phyloP scores from a whole-genome alignment of 2,888 invertebrate species.

The Metopia argyrocephala region DNA sequence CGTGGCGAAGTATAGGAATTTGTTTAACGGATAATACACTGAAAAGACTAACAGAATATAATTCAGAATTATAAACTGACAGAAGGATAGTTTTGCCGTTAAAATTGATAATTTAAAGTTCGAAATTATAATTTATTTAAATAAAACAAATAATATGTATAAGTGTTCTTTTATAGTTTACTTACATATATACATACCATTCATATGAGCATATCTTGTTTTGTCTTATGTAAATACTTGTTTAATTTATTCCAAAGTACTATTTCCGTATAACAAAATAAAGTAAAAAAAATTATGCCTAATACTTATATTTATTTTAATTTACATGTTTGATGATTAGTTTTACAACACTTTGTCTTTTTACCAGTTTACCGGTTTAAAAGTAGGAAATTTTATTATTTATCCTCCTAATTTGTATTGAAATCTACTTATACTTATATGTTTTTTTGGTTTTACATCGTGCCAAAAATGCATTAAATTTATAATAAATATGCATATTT shows the following conservation, averaged over 20 bases:
- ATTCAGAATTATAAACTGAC: too few species aligned
- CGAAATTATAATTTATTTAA: too few species aligned
- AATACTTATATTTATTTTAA: not conserved
- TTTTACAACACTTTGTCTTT: not conserved
- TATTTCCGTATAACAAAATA: not conserved
- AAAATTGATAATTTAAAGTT: too few species aligned
- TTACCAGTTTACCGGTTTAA: slow-evolving; percentile 17
- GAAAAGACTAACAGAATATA: too few species aligned
- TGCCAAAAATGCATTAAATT: slow-evolving; percentile 46
- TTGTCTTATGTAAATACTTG: too few species aligned
- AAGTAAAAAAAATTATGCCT: not conserved
- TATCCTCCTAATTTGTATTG: slow-evolving; percentile 29
- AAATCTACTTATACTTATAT: slow-evolving; percentile 15
- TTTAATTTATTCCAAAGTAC: not conserved
- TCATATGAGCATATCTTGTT: too few species aligned
- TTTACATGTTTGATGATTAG: not conserved
- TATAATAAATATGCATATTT: slow-evolving; percentile 36
- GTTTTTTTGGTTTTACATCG: slow-evolving; percentile 8
- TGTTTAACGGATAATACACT: too few species aligned
- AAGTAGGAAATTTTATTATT: not conserved
- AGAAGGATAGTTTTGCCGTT: too few species aligned
- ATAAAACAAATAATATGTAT: too few species aligned
- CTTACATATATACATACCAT: too few species aligned
- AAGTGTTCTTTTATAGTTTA: too few species aligned
- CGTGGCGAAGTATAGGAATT: too few species aligned